Percentiles rank a stretch among this genome's conserved stretches.
phyloP scores from a whole-genome alignment of 1,140 invertebrate genomes.

The Euura lappo region DNA sequence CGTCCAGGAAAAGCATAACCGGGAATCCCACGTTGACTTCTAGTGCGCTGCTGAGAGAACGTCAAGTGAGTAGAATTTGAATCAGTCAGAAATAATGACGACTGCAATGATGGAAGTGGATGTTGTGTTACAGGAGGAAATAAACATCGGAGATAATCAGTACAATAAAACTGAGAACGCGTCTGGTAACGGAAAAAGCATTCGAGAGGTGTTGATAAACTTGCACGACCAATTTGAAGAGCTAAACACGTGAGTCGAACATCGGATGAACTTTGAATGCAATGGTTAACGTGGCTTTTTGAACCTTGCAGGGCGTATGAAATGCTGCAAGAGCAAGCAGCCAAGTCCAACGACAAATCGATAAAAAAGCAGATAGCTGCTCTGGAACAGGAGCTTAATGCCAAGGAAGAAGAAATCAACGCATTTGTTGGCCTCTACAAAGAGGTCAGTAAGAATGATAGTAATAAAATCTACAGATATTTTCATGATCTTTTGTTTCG shows the following conservation, averaged over 20 bases:
- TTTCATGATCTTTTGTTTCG: not conserved
- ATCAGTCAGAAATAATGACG: not conserved
- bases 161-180: conserved; percentile 10
- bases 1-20: conserved; percentile 7
- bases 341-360: conserved; percentile 41
- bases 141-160: conserved; percentile 3
- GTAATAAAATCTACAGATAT: not conserved
- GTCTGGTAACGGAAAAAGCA: conserved; percentile 27
- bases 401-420: conserved; percentile 62
- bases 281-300: conserved; percentile 9
- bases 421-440: conserved; percentile 60
- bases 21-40: conserved; percentile 12
- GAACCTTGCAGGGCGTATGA: conserved; percentile 56
- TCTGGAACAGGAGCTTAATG: conserved; percentile 54
- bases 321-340: conserved; percentile 44
- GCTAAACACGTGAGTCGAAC: conserved; percentile 49
- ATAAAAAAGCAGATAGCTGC: conserved; percentile 46
- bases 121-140: not conserved
- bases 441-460: conserved; percentile 45
- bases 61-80: conserved; percentile 16
- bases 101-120: not conserved
- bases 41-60: conserved; percentile 16
- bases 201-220: conserved; percentile 52
- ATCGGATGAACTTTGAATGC: conserved; percentile 7
- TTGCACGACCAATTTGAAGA: conserved; percentile 58